Conservation (phyloP, 2,797 vertebrate genomes). For the Eupleurogrammus muticus region DNA sequence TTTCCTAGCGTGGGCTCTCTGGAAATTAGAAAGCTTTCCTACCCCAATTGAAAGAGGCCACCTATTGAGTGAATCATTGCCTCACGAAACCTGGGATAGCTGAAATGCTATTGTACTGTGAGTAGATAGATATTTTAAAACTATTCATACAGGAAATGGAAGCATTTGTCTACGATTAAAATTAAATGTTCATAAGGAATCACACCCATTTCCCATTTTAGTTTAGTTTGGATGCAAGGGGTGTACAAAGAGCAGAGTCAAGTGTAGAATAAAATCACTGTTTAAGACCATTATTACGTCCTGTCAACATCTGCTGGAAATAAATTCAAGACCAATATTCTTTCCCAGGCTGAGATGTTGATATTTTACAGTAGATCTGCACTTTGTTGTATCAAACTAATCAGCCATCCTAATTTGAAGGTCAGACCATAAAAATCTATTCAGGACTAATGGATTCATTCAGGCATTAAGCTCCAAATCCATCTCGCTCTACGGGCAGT, state of each 20-base stretch:
- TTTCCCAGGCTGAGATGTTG: background rate
- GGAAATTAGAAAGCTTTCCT: conserved; percentile 59
- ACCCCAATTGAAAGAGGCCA: conserved; percentile 44
- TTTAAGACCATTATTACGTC: background rate
- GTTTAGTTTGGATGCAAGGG: conserved; percentile 30
- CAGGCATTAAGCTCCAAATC: conserved; percentile 37
- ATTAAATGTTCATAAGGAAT: conserved; percentile 39
- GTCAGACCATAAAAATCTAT: conserved; percentile 46
- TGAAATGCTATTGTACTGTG: conserved; percentile 30
- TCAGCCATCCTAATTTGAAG: conserved; percentile 32
- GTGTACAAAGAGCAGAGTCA: conserved; percentile 32
- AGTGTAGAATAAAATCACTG: conserved; percentile 43
- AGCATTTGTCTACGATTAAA: conserved; percentile 33
- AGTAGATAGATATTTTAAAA: conserved; percentile 36
- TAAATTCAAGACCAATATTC: background rate
- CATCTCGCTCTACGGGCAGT: conserved; percentile 41
- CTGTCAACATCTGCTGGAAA: background rate
- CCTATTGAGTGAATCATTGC: conserved; percentile 49
- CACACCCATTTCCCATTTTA: conserved; percentile 28
- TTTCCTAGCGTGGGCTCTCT: conserved; percentile 49
- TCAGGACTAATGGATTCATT: conserved; percentile 55
- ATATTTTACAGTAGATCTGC: conserved; percentile 6
- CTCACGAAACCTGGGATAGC: conserved; percentile 27
- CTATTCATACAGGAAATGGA: conserved; percentile 35
- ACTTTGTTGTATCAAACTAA: conserved; percentile 20